These are phyloP conservation scores for Dinocampus coccinellae DNA, from an alignment of 2,888 invertebrate species.

Conservation along the genomic window DNA sequence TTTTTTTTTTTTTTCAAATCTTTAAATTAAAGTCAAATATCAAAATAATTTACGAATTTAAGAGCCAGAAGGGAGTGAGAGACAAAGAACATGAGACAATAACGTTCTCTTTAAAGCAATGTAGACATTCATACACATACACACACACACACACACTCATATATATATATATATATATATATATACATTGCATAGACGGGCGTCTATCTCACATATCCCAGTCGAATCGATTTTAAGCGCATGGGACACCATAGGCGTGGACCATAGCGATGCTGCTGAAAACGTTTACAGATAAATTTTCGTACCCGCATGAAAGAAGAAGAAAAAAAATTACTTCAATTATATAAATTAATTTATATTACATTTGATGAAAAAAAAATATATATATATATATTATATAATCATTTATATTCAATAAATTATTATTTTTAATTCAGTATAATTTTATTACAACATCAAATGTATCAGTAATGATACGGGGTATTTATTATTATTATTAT, in stretches of 20 bases:
- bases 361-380: too few species aligned
- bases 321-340: not conserved
- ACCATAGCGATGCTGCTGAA: constrained; percentile 22
- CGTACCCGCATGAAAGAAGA: constrained; percentile 2
- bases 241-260: constrained; percentile 58
- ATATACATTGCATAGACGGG: constrained; percentile 20
- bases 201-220: constrained; percentile 53
- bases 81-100: not conserved
- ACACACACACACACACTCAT: too few species aligned
- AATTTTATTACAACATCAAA: too few species aligned
- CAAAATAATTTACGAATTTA: not conserved
- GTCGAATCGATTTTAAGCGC: constrained; percentile 63
- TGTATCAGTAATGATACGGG: too few species aligned
- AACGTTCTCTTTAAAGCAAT: not conserved
- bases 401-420: too few species aligned
- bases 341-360: too few species aligned
- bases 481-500: too few species aligned
- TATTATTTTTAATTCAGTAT: too few species aligned
- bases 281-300: constrained; percentile 1
- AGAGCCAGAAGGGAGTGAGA: too few species aligned
- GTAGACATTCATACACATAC: too few species aligned
- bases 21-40: not conserved
- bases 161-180: not conserved
- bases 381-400: too few species aligned
- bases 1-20: not conserved